These are phyloP conservation scores for Mesorhabditis spiculigera DNA, from an alignment of 2,888 invertebrate species.

Conservation along the genomic window DNA sequence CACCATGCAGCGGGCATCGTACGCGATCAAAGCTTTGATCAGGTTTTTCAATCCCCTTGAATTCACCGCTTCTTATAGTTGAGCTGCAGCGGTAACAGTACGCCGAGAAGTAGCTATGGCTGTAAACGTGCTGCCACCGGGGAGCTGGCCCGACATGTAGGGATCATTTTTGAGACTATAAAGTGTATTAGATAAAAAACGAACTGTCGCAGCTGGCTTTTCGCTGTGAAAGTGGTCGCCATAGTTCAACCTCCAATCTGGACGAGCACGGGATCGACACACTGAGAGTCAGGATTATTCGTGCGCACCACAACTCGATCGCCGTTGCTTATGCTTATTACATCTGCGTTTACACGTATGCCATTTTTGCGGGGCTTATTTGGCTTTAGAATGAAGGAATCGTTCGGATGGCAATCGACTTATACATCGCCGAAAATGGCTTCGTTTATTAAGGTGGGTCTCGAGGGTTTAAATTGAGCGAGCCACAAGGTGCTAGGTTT, in stretches of 20 bases:
- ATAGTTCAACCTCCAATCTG: conserved; percentile 11
- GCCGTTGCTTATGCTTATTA: conserved; percentile 93
- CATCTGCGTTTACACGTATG: conserved; percentile 84
- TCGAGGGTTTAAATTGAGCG: background rate
- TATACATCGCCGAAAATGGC: conserved; percentile 90
- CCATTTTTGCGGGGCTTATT: conserved; percentile 9
- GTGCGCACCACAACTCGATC: conserved; percentile 96
- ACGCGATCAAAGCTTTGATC: background rate
- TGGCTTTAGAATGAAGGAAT: conserved; percentile 77
- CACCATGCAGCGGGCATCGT: background rate
- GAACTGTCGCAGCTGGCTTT: conserved; percentile 23
- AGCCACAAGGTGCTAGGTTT: background rate
- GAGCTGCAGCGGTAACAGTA: conserved; percentile 7
- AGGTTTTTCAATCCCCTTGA: background rate
- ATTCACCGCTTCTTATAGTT: background rate
- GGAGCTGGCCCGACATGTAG: conserved; percentile 31
- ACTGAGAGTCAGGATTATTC: conserved; percentile 82
- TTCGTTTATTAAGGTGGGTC: conserved; percentile 72
- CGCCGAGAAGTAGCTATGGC: background rate
- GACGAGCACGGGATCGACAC: conserved; percentile 69
- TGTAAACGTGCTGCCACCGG: background rate
- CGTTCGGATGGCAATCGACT: conserved; percentile 90
- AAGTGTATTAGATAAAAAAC: conserved; percentile 26
- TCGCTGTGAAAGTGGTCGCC: conserved; percentile 3
- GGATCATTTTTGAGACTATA: background rate